phyloP scores from a whole-genome alignment of 1,140 invertebrate genomes.

The Drosophila paulistorum region DNA sequence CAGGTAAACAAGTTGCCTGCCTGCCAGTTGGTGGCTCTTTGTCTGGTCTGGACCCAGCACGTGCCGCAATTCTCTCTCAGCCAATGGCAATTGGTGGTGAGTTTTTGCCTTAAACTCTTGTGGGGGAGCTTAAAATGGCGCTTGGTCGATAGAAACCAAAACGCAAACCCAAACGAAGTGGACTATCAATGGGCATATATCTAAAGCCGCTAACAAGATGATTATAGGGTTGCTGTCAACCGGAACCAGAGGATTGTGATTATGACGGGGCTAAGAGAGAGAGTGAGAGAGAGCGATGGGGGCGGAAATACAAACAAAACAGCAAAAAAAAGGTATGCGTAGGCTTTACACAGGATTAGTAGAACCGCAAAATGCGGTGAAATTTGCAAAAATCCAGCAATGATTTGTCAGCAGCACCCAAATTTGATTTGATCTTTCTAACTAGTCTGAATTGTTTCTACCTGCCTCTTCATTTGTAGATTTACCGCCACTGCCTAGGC shows the following conservation, averaged over 20 bases:
- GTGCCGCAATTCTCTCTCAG: constrained; percentile 48
- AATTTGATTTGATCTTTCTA: constrained; percentile 25
- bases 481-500: constrained; percentile 17
- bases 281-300: constrained; percentile 20
- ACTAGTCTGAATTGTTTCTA: constrained; percentile 69
- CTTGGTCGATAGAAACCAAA: constrained; percentile 38
- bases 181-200: constrained; percentile 52
- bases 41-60: constrained; percentile 50
- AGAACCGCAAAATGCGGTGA: constrained; percentile 56
- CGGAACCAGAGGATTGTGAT: constrained; percentile 53
- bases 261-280: constrained; percentile 19
- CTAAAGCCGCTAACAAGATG: constrained; percentile 77
- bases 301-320: constrained; percentile 76
- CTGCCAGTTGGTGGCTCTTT: constrained; percentile 7
- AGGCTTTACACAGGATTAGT: constrained; percentile 56
- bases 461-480: constrained; percentile 28
- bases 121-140: constrained; percentile 64
- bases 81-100: constrained; percentile 64
- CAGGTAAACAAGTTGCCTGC: constrained; percentile 64
- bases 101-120: constrained; percentile 24
- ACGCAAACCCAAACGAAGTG: not conserved
- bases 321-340: constrained; percentile 21
- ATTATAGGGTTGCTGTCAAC: constrained; percentile 58
- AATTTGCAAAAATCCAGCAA: constrained; percentile 72
- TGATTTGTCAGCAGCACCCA: constrained; percentile 72